Conservation (phyloP, 1,140 invertebrate species). For the Zaprionus tsacasi region DNA sequence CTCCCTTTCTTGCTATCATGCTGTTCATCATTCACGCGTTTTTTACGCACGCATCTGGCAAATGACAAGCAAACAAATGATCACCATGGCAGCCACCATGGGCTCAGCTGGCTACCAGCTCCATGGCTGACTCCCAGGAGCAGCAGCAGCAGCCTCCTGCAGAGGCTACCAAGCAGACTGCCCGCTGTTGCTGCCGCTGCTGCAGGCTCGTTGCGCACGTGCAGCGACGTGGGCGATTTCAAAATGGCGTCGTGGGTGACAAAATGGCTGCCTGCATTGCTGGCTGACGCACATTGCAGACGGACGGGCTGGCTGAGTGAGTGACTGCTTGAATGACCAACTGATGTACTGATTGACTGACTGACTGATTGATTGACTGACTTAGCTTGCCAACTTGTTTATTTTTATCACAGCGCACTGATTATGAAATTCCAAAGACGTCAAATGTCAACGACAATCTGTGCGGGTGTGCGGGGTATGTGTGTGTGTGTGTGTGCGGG, state of each 20-base stretch:
- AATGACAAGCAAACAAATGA: slow-evolving; percentile 68
- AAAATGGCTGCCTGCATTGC: background rate
- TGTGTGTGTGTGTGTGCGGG: background rate
- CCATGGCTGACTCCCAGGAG: background rate
- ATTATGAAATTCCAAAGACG: slow-evolving; percentile 56
- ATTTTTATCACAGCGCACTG: slow-evolving; percentile 53
- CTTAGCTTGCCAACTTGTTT: slow-evolving; percentile 15
- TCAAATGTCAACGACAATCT: slow-evolving; percentile 14
- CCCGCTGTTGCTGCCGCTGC: background rate
- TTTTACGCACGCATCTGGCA: slow-evolving; percentile 50
- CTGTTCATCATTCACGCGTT: slow-evolving; percentile 27
- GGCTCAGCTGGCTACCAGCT: slow-evolving; percentile 33
- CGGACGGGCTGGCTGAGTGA: background rate
- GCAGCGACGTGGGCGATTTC: background rate
- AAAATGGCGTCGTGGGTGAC: background rate
- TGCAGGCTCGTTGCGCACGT: slow-evolving; percentile 9
- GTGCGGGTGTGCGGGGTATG: background rate
- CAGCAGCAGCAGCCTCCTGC: background rate
- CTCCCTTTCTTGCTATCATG: background rate
- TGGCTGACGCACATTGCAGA: slow-evolving; percentile 10
- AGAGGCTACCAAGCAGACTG: background rate
- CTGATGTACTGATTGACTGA: background rate
- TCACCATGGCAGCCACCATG: slow-evolving; percentile 24
- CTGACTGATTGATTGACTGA: slow-evolving; percentile 5
- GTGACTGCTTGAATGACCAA: background rate